Base-by-base conservation (phyloP, 2,797 vertebrate species). In the Phoeniculus purpureus region DNA sequence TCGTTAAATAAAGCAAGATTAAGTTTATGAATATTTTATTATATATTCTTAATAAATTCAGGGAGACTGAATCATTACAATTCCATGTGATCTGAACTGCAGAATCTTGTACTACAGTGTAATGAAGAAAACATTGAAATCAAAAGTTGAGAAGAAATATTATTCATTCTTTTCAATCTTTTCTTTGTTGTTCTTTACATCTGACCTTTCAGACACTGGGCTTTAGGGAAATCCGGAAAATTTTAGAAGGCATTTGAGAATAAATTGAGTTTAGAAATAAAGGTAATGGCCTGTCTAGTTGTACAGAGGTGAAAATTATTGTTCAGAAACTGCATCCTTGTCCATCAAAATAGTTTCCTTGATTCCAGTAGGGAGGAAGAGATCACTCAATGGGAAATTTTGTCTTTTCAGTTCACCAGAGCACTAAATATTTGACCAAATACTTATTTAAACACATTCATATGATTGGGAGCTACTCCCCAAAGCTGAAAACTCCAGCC, bases 401-500 rank as follows among this genome's bases (percentile, higher is more conserved):
- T 31, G 21, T 50, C 15, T 60, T 17, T 56, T 20, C 23, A 7
- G 19, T 22, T 40, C 9, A 47, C 12, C 17, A 22, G 51, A 50
- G 22, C 34, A 76, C 72, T 64, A 64, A 52, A 50, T 50, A 32
- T 68, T 79, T 82, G 32, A 26, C n/a, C 40, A 87, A 74, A 34
- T 15, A 83, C 68, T 94, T 62, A 40, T 68, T 52, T 60, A 76
- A 59, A 47, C 7, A 29, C 18, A 7, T 77, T 14, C 23, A 21
- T 43, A 67, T 43, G 9, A 56, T 14, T 55, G 59, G 43, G 51
- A 12, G 27, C 26, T 90, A 82, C 26, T 84, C 31, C 29, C 23
- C 25, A 73, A 91, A 87, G 66, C 58, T 87, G 32, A 60, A 87
- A 90, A 92, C 26, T 81, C 40, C 81, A 83, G 29, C 65, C 58